These are phyloP conservation scores for Elymnias hypermnestra DNA, from an alignment of 1,140 invertebrate species.

Conservation along the genomic window DNA sequence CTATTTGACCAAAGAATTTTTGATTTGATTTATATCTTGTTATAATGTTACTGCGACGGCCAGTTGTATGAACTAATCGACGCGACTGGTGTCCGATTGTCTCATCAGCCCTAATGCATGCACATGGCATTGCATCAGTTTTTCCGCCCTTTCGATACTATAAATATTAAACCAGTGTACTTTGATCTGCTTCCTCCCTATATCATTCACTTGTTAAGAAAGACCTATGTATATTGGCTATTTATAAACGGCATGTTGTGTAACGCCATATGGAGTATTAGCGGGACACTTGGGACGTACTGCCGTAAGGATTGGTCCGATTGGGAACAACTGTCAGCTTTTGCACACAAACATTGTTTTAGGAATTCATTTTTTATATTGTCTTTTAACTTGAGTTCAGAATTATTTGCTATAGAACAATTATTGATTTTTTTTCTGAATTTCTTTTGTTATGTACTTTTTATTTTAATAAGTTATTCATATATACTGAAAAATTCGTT, in stretches of 20 bases:
- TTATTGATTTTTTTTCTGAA: no score
- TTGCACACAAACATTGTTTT: conserved; percentile 44
- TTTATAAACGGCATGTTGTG: conserved; percentile 48
- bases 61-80: conserved; percentile 60
- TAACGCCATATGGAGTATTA: conserved; percentile 72
- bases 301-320: conserved; percentile 53
- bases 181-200: conserved; percentile 20
- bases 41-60: conserved; percentile 14
- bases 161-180: conserved; percentile 47
- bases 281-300: conserved; percentile 62
- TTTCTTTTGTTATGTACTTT: no score
- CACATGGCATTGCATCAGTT: conserved; percentile 68
- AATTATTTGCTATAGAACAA: not conserved
- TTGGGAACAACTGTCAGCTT: conserved; percentile 65
- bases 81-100: conserved; percentile 54
- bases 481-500: no score
- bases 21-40: no score
- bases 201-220: conserved; percentile 4
- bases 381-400: not conserved
- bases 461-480: no score
- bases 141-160: conserved; percentile 55
- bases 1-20: no score
- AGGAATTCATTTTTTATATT: conserved; percentile 13
- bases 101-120: conserved; percentile 69
- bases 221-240: conserved; percentile 39